These are phyloP conservation scores for Rhyacophila brunnea DNA, from an alignment of 1,140 invertebrate genomes.

Conservation along the genomic window DNA sequence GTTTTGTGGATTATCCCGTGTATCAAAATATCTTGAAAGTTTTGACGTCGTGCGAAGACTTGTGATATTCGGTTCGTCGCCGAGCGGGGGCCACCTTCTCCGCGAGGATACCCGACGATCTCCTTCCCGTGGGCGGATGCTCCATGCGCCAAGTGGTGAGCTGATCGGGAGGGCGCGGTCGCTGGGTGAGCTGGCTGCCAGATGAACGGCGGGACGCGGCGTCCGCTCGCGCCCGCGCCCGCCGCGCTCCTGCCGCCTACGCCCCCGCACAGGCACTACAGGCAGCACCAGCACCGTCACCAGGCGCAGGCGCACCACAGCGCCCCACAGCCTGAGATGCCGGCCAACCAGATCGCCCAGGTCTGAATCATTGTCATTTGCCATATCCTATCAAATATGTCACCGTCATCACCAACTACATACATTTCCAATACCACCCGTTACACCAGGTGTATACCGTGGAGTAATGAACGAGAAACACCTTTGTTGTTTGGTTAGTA, in stretches of 20 bases:
- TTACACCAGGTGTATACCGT: not conserved
- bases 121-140: constrained; percentile 11
- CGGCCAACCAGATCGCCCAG: constrained; percentile 33
- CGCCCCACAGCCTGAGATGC: constrained; percentile 38
- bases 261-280: constrained; percentile 44
- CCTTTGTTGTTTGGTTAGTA: too few relatives aligned
- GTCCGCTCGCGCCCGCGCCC: constrained; percentile 46
- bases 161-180: constrained; percentile 45
- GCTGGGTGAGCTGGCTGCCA: constrained; percentile 45
- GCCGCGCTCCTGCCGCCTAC: constrained; percentile 49
- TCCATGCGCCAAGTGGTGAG: not conserved
- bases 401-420: not conserved
- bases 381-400: too few relatives aligned
- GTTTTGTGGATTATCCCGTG: too few relatives aligned
- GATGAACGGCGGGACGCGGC: constrained; percentile 47
- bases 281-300: constrained; percentile 36
- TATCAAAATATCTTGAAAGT: too few relatives aligned
- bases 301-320: constrained; percentile 38
- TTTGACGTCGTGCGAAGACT: too few relatives aligned
- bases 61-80: too few relatives aligned
- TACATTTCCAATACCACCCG: not conserved
- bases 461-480: too few relatives aligned
- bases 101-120: not conserved
- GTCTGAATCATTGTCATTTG: constrained; percentile 4
- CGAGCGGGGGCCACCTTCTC: not conserved